phyloP scores from a whole-genome alignment of 2,797 vertebrate species.

The Halcyon badia region DNA sequence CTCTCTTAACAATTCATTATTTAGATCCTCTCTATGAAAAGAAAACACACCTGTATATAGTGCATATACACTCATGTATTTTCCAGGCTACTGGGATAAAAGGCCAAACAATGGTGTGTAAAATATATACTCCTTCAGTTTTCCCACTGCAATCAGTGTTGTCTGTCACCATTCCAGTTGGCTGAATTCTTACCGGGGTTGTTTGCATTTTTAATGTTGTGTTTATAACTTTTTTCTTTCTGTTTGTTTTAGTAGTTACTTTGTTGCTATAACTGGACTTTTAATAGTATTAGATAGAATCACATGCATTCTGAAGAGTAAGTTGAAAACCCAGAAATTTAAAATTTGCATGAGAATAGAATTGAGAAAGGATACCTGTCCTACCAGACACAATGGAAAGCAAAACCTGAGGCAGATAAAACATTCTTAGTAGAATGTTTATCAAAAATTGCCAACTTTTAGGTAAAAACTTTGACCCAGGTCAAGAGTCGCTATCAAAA shows the following conservation, averaged over 20 bases:
- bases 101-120: not conserved
- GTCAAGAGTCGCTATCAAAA: not conserved
- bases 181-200: not conserved
- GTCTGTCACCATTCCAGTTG: not conserved
- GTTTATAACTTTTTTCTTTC: not conserved
- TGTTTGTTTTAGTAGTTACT: not conserved
- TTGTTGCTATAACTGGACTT: not conserved
- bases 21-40: not conserved
- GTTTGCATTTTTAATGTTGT: not conserved
- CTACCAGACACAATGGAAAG: not conserved
- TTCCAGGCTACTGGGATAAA: not conserved
- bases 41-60: rapidly evolving
- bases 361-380: not conserved
- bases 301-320: not conserved
- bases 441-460: not conserved
- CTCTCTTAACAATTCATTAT: not conserved
- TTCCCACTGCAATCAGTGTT: not conserved
- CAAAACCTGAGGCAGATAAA: not conserved
- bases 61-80: not conserved
- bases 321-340: not conserved
- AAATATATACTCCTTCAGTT: not conserved
- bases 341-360: not conserved
- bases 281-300: not conserved
- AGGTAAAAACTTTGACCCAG: not conserved
- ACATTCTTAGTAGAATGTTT: not conserved